Evolutionary conservation across 30 jellyfish, hydroid and myxozoan species (phyloP).

Genomic region (Pseudorhiza aurosa): DNA sequence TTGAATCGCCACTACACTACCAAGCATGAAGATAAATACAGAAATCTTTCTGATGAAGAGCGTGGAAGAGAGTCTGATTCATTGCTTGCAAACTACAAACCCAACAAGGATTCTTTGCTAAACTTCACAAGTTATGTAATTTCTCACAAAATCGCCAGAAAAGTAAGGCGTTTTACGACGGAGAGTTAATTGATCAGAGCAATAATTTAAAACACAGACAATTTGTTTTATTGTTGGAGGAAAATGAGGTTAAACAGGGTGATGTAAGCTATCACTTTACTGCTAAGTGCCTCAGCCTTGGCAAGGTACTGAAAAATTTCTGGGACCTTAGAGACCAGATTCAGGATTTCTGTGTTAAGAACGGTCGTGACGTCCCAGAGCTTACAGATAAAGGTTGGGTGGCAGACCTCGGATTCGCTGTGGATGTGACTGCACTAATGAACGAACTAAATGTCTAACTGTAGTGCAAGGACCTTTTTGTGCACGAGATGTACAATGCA

Average conservation of each 20-base stretch:
- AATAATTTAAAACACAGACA: conserved; percentile 16
- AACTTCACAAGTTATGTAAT: too few species aligned
- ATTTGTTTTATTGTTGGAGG: neutral
- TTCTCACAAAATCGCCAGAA: too few species aligned
- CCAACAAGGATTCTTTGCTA: too few species aligned
- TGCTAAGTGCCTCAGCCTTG: neutral
- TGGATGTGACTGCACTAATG: conserved; percentile 23
- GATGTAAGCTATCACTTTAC: neutral
- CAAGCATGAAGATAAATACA: neutral
- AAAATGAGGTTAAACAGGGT: neutral
- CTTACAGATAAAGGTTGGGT: neutral
- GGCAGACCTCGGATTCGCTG: neutral
- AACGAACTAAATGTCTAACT: conserved; percentile 1
- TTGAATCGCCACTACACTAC: conserved; percentile 5
- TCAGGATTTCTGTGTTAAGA: neutral
- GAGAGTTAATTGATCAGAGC: too few species aligned
- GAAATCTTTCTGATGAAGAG: neutral
- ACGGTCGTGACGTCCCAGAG: conserved; percentile 8
- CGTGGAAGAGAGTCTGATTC: too few species aligned
- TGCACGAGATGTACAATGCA: neutral
- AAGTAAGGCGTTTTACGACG: too few species aligned
- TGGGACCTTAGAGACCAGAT: conserved; percentile 4
- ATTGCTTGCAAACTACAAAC: too few species aligned
- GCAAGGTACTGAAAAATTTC: conserved; percentile 17
- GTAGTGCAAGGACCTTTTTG: neutral